These are phyloP conservation scores for Clepsis dumicolana DNA, from an alignment of 2,888 invertebrate genomes.

Conservation along the genomic window DNA sequence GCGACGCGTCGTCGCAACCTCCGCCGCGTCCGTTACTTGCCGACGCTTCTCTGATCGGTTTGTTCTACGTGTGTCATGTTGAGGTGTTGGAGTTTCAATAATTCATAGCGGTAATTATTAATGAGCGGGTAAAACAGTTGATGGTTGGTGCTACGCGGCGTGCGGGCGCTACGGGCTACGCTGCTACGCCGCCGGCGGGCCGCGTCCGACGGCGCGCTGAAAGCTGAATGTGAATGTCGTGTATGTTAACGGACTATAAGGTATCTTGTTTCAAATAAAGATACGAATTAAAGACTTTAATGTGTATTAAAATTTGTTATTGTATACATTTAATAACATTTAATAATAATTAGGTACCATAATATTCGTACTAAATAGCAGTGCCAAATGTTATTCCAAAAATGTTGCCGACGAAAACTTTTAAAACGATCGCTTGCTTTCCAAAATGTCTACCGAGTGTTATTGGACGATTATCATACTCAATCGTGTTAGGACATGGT, in stretches of 20 bases:
- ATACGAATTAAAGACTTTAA: background rate
- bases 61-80: constrained; percentile 52
- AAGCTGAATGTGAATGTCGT: constrained; percentile 31
- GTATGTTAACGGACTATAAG: constrained; percentile 16
- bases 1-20: constrained; percentile 54
- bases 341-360: too few relatives aligned
- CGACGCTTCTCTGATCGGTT: constrained; percentile 55
- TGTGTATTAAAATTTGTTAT: background rate
- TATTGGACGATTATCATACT: too few relatives aligned
- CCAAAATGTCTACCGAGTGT: too few relatives aligned
- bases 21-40: constrained; percentile 54
- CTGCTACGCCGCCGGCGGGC: constrained; percentile 19
- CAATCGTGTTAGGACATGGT: too few relatives aligned
- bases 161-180: constrained; percentile 23
- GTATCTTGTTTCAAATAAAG: background rate
- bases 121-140: constrained; percentile 29
- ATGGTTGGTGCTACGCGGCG: constrained; percentile 30
- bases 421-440: too few relatives aligned
- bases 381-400: too few relatives aligned
- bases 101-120: constrained; percentile 21
- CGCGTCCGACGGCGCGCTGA: constrained; percentile 16
- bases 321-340: background rate
- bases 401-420: too few relatives aligned
- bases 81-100: constrained; percentile 48
- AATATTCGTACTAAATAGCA: too few relatives aligned